Conservation (phyloP, 30 jellyfish, hydroid and myxozoan species). For the Hydra vulgaris region DNA sequence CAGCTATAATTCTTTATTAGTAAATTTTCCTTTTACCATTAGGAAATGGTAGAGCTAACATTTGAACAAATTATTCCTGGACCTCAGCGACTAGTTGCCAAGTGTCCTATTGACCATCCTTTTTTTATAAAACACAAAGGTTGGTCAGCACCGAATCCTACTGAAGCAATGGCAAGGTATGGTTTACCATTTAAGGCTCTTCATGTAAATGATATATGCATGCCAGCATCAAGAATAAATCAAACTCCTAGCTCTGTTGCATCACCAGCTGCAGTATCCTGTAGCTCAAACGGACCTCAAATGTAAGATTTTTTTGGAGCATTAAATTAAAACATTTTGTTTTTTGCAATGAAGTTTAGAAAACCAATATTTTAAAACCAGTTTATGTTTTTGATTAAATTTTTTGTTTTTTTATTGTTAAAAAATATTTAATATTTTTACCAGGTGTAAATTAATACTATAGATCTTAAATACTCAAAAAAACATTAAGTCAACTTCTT, state of each 20-base stretch:
- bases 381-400: no score
- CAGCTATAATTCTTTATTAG: no score
- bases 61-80: constrained; percentile 83
- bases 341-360: no score
- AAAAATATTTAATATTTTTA: no score
- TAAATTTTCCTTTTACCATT: no score
- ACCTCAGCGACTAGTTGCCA: constrained; percentile 63
- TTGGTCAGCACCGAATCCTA: constrained; percentile 87
- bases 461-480: no score
- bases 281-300: constrained; percentile 28
- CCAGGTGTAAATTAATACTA: no score
- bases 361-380: no score
- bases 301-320: constrained; percentile 4
- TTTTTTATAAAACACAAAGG: constrained; percentile 81
- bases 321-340: no score
- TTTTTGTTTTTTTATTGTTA: no score
- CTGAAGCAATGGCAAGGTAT: constrained; percentile 85
- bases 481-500: no score
- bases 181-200: constrained; percentile 71
- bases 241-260: constrained; percentile 48
- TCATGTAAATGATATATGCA: constrained; percentile 51
- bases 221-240: constrained; percentile 34
- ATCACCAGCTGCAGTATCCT: constrained; percentile 71
- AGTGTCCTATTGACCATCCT: constrained; percentile 81
- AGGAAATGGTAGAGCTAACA: constrained; percentile 73